Base-by-base conservation (phyloP, 2,797 vertebrate genomes). In the Pangasius krempfi region DNA sequence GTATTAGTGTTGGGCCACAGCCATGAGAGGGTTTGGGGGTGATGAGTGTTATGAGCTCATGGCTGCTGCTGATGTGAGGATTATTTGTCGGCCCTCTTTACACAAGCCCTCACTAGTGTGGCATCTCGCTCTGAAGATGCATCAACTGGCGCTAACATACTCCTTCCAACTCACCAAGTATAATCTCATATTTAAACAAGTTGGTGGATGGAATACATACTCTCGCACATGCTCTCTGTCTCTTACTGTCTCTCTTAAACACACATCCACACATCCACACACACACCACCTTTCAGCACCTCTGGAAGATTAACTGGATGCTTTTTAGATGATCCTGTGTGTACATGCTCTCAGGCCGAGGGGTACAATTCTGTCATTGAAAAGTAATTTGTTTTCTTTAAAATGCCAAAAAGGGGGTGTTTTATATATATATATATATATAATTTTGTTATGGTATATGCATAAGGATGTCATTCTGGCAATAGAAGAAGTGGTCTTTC, bases 61-160 rank as follows among this genome's bases (percentile, higher is more conserved):
- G 80, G 54, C 87, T 90, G 88, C 83, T 88, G 87, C 89, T 91
- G 88, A 91, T 91, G 80, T 88, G 80, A 33, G 85, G 91, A 92
- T 91, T 86, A 78, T 91, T 73, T 83, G 79, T 54, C 75, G 60
- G 84, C 58, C 62, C 52, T 79, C 27, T 87, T 88, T 68, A 62
- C 85, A 79, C 84, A 81, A 72, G 60, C 68, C 64, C 64, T 89
- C 64, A 84, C 89, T 44, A 85, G 89, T 62, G 70, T 70, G 87
- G 83, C 68, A 13, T 84, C 79, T 86, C 60, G 10, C 70, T 75
- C 76, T 87, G 80, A 66, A 86, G 54, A 79, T 68, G 85, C 73
- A 84, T 80, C 44, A 66, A 16, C 68, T 68, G 84, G 47, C 75
- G 58, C 66, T 85, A 58, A 37, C 27, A 75, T 25, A 70, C 64